Evolutionary conservation across 1,140 invertebrate species (phyloP).

Genomic region (Ericerus pela): DNA sequence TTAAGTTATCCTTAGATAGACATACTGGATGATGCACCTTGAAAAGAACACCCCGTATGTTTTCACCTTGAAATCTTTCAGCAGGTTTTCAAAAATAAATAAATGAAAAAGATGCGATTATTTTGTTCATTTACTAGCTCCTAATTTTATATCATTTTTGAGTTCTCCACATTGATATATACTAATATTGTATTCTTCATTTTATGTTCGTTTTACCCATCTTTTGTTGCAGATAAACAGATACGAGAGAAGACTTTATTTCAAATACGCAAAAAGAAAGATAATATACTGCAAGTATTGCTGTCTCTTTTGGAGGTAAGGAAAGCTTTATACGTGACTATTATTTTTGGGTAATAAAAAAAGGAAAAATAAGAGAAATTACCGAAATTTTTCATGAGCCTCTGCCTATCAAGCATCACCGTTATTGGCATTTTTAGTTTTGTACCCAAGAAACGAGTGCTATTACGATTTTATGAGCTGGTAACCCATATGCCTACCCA

Average conservation of each 20-base stretch:
- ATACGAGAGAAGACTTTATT: neutral
- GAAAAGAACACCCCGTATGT: neutral
- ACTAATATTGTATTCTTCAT: neutral
- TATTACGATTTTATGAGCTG: too few species aligned
- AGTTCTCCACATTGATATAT: neutral
- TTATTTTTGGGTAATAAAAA: too few species aligned
- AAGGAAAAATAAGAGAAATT: too few species aligned
- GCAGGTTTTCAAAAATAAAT: neutral
- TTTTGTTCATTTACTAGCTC: neutral
- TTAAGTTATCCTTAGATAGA: too few species aligned
- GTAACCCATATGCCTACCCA: too few species aligned
- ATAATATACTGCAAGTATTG: neutral
- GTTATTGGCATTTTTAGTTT: too few species aligned
- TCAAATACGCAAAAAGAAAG: constrained; percentile 6
- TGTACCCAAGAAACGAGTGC: too few species aligned
- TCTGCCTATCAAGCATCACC: too few species aligned
- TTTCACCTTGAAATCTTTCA: neutral
- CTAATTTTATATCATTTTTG: neutral
- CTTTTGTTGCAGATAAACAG: neutral
- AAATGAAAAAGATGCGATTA: neutral
- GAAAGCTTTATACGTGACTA: too few species aligned
- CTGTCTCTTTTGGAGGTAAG: neutral
- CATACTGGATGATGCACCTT: too few species aligned
- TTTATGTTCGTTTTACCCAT: neutral
- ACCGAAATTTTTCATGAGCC: too few species aligned